Evolutionary conservation across 2,797 vertebrate species (phyloP).

Genomic region (Pantherophis alleghaniensis): DNA sequence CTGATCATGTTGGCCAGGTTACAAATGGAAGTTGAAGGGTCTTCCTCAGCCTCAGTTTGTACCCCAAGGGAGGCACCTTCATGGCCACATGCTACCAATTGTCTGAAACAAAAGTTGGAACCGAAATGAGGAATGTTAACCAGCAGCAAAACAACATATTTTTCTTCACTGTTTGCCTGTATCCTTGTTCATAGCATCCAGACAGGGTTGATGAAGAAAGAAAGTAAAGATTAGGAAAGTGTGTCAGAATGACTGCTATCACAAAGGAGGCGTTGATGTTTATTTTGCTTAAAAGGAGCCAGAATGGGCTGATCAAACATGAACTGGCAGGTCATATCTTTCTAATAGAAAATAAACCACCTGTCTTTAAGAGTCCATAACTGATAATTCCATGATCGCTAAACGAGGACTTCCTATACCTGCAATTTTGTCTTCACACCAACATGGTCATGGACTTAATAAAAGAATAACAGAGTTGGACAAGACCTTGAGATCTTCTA

Average conservation of each 20-base stretch:
- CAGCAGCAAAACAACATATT: conserved; percentile 38
- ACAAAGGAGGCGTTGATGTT: conserved; percentile 12
- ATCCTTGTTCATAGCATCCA: conserved; percentile 57
- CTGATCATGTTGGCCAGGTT: neutral
- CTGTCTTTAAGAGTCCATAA: neutral
- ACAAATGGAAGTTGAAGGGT: neutral
- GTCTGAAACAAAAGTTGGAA: conserved; percentile 52
- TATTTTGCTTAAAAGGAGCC: neutral
- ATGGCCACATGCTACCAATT: neutral
- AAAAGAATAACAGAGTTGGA: neutral
- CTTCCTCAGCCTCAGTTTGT: neutral
- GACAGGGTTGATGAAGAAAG: conserved; percentile 47
- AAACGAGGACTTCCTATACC: neutral
- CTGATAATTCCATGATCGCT: neutral
- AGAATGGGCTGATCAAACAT: conserved; percentile 8
- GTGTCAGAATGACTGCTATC: conserved; percentile 26
- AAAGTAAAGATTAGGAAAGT: conserved; percentile 18
- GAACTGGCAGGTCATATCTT: conserved; percentile 38
- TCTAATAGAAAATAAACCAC: neutral
- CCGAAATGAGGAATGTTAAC: conserved; percentile 49
- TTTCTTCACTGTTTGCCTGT: conserved; percentile 47
- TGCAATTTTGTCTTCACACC: neutral
- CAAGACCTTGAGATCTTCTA: neutral
- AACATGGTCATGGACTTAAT: neutral
- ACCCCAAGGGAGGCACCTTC: neutral